Percentiles rank a stretch among this genome's conserved stretches.
These are phyloP conservation scores for Athalia rosae DNA, from an alignment of 2,888 invertebrate genomes.

Conservation along the genomic window DNA sequence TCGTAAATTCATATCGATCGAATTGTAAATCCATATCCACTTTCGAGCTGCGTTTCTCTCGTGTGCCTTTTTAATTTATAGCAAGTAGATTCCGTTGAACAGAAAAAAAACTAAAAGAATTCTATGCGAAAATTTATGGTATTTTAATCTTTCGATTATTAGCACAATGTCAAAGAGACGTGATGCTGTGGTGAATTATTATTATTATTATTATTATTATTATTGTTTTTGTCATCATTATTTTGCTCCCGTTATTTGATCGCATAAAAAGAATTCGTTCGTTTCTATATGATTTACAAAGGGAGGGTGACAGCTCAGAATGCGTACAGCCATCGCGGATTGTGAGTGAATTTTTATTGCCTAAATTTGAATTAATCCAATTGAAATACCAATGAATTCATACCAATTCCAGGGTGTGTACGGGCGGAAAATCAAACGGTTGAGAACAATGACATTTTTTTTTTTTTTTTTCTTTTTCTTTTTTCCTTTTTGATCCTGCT, in stretches of 20 bases:
- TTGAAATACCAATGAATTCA: conserved; percentile 14
- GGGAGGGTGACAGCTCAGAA: not conserved
- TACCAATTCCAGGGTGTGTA: conserved; percentile 6
- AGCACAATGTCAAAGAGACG: too few species aligned
- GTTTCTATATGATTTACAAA: not conserved
- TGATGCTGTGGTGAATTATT: too few species aligned
- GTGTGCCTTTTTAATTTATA: too few species aligned
- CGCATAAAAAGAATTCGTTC: not conserved
- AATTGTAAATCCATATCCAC: too few species aligned
- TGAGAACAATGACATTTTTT: conserved; percentile 22
- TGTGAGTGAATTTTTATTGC: conserved; percentile 3
- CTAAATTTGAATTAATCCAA: conserved; percentile 22
- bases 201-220: not conserved
- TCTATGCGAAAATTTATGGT: not conserved
- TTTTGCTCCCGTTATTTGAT: not conserved
- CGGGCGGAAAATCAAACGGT: conserved; percentile 19
- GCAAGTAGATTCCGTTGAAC: too few species aligned
- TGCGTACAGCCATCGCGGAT: not conserved
- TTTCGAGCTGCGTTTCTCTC: too few species aligned
- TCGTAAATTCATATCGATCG: too few species aligned
- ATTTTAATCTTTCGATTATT: not conserved
- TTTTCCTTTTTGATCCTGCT: conserved; percentile 16
- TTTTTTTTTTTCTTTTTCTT: not conserved
- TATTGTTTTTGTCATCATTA: not conserved
- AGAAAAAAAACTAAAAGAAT: too few species aligned